phyloP scores from a whole-genome alignment of 2,797 vertebrate species.

The Rhinella marina region DNA sequence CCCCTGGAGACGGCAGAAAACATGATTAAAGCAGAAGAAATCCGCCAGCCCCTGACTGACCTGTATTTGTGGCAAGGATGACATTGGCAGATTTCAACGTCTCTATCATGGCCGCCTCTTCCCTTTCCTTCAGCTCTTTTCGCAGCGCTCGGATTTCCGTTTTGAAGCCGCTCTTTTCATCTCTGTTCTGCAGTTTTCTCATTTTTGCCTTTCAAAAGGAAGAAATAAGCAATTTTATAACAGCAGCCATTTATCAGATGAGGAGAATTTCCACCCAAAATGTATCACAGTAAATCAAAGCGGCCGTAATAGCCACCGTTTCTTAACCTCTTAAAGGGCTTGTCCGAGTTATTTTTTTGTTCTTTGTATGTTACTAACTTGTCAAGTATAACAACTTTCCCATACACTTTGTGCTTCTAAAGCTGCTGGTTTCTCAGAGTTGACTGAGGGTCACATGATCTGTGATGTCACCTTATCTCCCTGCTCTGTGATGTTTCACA shows the following conservation, averaged over 20 bases:
- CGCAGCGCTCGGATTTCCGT: conserved; percentile 84
- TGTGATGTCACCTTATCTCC: too few species aligned
- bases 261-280: neutral
- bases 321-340: neutral
- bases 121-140: conserved; percentile 88
- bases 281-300: neutral
- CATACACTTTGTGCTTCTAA: too few species aligned
- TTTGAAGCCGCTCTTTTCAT: conserved; percentile 78
- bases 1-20: neutral
- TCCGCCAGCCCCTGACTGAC: conserved; percentile 68
- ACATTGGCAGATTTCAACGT: conserved; percentile 81
- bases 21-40: conserved; percentile 4
- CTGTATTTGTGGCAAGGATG: conserved; percentile 91
- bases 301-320: neutral
- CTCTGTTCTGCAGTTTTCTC: conserved; percentile 82
- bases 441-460: too few species aligned
- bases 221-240: neutral
- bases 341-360: too few species aligned
- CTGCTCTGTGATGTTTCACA: too few species aligned
- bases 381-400: too few species aligned
- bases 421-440: too few species aligned
- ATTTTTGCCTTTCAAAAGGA: conserved; percentile 74
- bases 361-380: too few species aligned
- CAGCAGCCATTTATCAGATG: neutral
- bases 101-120: conserved; percentile 81